These are phyloP conservation scores for Calliphora vomitoria DNA, from an alignment of 2,888 invertebrate genomes.

Conservation along the genomic window DNA sequence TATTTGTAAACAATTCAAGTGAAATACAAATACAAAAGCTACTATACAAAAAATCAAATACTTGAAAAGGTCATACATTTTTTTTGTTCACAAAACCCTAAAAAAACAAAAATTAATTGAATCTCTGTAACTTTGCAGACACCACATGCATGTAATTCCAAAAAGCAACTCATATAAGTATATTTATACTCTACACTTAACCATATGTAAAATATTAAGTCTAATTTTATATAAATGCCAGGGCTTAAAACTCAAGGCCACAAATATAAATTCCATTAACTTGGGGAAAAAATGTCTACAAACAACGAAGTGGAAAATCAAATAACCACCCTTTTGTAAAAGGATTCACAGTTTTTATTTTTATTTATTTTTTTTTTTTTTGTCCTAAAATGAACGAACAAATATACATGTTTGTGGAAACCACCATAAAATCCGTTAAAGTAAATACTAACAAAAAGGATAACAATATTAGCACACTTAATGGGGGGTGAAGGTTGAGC, in stretches of 20 bases:
- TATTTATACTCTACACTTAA: neutral
- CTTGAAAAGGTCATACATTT: slow-evolving; percentile 39
- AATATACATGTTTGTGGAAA: slow-evolving; percentile 45
- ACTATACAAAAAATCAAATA: neutral
- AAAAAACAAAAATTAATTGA: slow-evolving; percentile 55
- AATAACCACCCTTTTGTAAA: slow-evolving; percentile 51
- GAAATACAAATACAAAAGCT: neutral
- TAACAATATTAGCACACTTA: slow-evolving; percentile 56
- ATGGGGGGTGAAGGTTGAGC: slow-evolving; percentile 26
- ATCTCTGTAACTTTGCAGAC: slow-evolving; percentile 55
- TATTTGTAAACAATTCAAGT: neutral
- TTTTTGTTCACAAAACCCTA: slow-evolving; percentile 20
- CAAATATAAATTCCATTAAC: slow-evolving; percentile 66
- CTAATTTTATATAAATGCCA: slow-evolving; percentile 25
- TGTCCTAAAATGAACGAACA: slow-evolving; percentile 1
- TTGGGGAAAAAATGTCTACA: slow-evolving; percentile 13
- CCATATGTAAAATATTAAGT: neutral
- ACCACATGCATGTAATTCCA: slow-evolving; percentile 13
- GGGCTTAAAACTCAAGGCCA: slow-evolving; percentile 65
- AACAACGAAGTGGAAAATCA: slow-evolving; percentile 48
- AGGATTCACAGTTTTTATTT: too few species aligned
- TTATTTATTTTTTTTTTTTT: too few species aligned
- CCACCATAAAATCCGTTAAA: slow-evolving; percentile 59
- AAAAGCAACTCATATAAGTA: neutral
- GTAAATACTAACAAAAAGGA: slow-evolving; percentile 55